phyloP scores from a whole-genome alignment of 2,888 invertebrate species.

The Sisyra nigra region DNA sequence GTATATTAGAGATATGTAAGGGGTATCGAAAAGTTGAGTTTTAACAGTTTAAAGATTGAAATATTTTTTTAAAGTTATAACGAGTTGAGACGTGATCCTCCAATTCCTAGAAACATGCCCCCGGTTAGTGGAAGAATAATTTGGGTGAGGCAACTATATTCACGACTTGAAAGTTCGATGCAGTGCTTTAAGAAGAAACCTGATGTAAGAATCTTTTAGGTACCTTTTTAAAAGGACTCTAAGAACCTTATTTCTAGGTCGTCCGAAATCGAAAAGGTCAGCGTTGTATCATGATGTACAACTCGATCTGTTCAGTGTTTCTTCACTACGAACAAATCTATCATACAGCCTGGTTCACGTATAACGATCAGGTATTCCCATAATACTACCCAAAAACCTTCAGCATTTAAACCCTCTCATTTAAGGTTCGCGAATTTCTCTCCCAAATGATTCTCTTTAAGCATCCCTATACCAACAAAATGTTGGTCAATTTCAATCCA shows the following conservation, averaged over 20 bases:
- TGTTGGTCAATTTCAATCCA: constrained; percentile 55
- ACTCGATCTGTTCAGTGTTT: constrained; percentile 61
- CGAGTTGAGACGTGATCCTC: constrained; percentile 56
- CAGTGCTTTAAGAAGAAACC: constrained; percentile 29
- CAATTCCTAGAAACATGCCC: constrained; percentile 57
- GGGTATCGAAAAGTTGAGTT: constrained; percentile 9
- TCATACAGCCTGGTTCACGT: constrained; percentile 65
- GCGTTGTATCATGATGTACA: constrained; percentile 59
- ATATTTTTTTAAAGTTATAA: constrained; percentile 39
- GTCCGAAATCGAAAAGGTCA: constrained; percentile 49
- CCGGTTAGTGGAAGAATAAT: constrained; percentile 65
- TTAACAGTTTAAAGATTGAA: too few species aligned
- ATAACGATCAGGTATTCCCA: constrained; percentile 46
- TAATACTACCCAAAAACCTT: neutral
- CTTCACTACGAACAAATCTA: constrained; percentile 71
- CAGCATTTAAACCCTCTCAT: neutral
- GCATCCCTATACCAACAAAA: constrained; percentile 45
- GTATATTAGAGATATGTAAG: constrained; percentile 44
- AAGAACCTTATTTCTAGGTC: constrained; percentile 23
- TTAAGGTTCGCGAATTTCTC: neutral
- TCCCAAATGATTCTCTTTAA: constrained; percentile 54
- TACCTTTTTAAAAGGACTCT: neutral
- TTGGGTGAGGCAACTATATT: constrained; percentile 68
- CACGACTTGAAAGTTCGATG: constrained; percentile 62
- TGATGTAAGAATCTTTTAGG: neutral